phyloP scores from a whole-genome alignment of 2,113 vertebrate genomes.

The Rhinoderma darwinii region DNA sequence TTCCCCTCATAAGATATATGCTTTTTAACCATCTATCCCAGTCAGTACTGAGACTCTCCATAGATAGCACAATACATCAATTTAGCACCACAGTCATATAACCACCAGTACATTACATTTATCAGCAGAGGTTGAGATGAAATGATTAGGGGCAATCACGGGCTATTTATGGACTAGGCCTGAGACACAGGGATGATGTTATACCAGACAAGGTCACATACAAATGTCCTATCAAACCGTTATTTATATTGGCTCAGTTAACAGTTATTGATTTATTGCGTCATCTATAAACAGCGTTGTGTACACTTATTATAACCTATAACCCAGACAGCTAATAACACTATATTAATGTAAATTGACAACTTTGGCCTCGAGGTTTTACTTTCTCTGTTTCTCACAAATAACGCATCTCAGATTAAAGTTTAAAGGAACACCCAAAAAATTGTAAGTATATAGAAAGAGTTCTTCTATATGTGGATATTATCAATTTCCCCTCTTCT shows the following conservation, averaged over 20 bases:
- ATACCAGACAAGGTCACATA: slow-evolving; percentile 28
- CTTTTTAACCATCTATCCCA: background rate
- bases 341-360: background rate
- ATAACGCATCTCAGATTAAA: background rate
- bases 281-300: background rate
- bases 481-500: background rate
- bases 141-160: slow-evolving; percentile 9
- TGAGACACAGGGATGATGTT: background rate
- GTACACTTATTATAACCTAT: background rate
- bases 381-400: background rate
- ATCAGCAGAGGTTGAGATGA: slow-evolving; percentile 14
- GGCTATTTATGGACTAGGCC: slow-evolving; percentile 9
- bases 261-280: slow-evolving; percentile 15
- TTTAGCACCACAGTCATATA: slow-evolving; percentile 1
- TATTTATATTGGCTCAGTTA: background rate
- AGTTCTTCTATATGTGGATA: background rate
- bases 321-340: background rate
- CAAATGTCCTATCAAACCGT: background rate
- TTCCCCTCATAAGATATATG: background rate
- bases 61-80: background rate
- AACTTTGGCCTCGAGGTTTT: background rate
- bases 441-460: too few species aligned
- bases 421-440: too few species aligned
- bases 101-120: slow-evolving; percentile 7
- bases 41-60: background rate